These are phyloP conservation scores for Scaptodrosophila lebanonensis DNA, from an alignment of 1,140 invertebrate species.

Conservation along the genomic window DNA sequence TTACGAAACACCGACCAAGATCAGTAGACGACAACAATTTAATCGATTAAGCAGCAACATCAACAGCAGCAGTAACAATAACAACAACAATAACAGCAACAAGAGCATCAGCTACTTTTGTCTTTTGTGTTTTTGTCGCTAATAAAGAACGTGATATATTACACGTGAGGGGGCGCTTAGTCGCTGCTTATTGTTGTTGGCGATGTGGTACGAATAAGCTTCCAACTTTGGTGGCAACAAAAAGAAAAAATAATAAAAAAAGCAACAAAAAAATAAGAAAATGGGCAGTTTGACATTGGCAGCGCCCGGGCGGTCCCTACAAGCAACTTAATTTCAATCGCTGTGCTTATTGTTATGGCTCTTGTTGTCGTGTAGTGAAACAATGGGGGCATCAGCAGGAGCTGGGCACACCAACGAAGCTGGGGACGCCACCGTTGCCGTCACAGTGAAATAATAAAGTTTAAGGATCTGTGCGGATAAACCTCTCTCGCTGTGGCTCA, in stretches of 20 bases:
- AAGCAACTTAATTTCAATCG: conserved; percentile 73
- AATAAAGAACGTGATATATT: conserved; percentile 73
- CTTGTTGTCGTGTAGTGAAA: conserved; percentile 24
- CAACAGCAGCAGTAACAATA: too few relatives aligned
- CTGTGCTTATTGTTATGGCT: conserved; percentile 61
- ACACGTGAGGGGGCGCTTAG: conserved; percentile 9
- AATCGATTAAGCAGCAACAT: too few relatives aligned
- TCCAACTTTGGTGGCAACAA: conserved; percentile 45
- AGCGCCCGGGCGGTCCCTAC: too few relatives aligned
- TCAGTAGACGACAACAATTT: conserved; percentile 7
- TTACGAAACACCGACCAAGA: conserved; percentile 60
- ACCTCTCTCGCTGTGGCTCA: conserved; percentile 6
- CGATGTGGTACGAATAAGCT: too few relatives aligned
- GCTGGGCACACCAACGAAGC: conserved; percentile 55
- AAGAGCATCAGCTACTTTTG: conserved; percentile 42
- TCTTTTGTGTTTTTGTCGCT: conserved; percentile 36
- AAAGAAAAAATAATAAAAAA: too few relatives aligned
- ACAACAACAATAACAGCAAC: too few relatives aligned
- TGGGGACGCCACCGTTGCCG: conserved; percentile 1
- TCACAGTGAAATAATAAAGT: conserved; percentile 53
- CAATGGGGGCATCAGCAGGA: conserved; percentile 22
- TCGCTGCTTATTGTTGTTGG: conserved; percentile 3
- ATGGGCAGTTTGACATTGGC: too few relatives aligned
- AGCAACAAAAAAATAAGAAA: too few relatives aligned
- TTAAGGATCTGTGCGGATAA: conserved; percentile 52